Evolutionary conservation across 2,888 invertebrate species (phyloP), one percentile per base, ranked within the genome.

Genomic region (Sinhomidia bicolor): DNA sequence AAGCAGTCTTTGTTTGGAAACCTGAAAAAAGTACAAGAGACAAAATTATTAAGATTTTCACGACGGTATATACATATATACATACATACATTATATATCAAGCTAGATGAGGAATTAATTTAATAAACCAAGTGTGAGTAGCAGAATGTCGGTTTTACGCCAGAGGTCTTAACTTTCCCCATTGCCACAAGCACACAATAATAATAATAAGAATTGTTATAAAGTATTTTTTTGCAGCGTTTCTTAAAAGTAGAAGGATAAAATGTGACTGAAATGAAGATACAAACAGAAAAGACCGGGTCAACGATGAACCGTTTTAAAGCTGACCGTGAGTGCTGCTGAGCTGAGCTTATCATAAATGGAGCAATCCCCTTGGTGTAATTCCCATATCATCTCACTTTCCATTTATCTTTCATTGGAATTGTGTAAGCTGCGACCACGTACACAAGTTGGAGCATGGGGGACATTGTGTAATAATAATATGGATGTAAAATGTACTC

Each of bases 1-100:
- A 96, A 85, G 95, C 95, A 92, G 95, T 95, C 93, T 97, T 97
- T 93, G 96, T 95, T 93, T 96, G 96, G 92, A 97, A 96, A 93
- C 96, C 97, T 97, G 96, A 94, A 95, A 89, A 91, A 68, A 89
- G 91, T 65, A 91, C 68, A 89, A 91, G 65, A 60, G 71, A 76
- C 88, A 85, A 76, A 83, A 54, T 84, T 12, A 26, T 65, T 65
- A 23, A 14, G 12, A 29, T 65, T n/a, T 26, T 65, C 32, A 26
- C 29, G 26, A 65, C n/a, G n/a, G n/a, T n/a, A n/a, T n/a, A n/a
- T n/a, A n/a, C n/a, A n/a, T n/a, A n/a, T n/a, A n/a, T n/a, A n/a
- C n/a, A n/a, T n/a, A n/a, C n/a, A n/a, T n/a, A n/a, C n/a, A n/a
- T n/a, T n/a, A n/a, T n/a, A n/a, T n/a, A n/a, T n/a, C n/a, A n/a